phyloP scores from a whole-genome alignment of 35 echinoderm and acorn worm genomes.

The Apostichopus parvimensis region DNA sequence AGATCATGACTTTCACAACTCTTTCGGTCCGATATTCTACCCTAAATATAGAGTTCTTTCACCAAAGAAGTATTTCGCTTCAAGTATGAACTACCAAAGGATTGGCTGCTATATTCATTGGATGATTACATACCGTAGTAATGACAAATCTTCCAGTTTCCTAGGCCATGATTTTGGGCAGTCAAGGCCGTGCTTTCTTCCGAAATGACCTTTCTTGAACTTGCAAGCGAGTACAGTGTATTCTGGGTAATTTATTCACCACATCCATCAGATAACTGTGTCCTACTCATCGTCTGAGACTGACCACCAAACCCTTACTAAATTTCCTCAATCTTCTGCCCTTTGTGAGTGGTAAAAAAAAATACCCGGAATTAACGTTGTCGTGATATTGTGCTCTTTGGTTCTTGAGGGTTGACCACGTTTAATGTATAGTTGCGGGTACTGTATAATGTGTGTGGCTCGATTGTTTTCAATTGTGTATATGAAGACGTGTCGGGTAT shows the following conservation, averaged over 20 bases:
- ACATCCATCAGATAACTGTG: slow-evolving; percentile 31
- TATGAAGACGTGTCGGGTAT: no score
- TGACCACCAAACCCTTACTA: slow-evolving; percentile 35
- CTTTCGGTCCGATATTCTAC: slow-evolving; percentile 33
- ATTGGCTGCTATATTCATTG: not conserved
- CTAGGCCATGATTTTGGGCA: slow-evolving; percentile 57
- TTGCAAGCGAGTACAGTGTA: slow-evolving; percentile 37
- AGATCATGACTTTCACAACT: slow-evolving; percentile 56
- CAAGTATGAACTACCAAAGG: not conserved
- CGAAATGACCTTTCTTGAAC: slow-evolving; percentile 61
- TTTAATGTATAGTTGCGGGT: not conserved
- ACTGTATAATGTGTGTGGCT: not conserved
- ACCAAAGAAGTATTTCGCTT: slow-evolving; percentile 9
- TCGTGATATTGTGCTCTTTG: no score
- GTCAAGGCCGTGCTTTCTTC: slow-evolving; percentile 57
- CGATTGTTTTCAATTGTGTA: no score
- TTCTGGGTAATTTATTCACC: slow-evolving; percentile 66
- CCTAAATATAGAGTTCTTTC: not conserved
- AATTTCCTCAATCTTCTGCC: slow-evolving; percentile 9
- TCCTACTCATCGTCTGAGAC: slow-evolving; percentile 15
- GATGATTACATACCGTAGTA: slow-evolving; percentile 1
- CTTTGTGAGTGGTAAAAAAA: slow-evolving; percentile 17
- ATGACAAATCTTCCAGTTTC: slow-evolving; percentile 15
- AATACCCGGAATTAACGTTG: slow-evolving; percentile 9
- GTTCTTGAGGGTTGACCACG: not conserved